Evolutionary conservation across 2,888 invertebrate species (phyloP), one percentile per base, ranked within the genome.

Genomic region (Tridacna gigas): DNA sequence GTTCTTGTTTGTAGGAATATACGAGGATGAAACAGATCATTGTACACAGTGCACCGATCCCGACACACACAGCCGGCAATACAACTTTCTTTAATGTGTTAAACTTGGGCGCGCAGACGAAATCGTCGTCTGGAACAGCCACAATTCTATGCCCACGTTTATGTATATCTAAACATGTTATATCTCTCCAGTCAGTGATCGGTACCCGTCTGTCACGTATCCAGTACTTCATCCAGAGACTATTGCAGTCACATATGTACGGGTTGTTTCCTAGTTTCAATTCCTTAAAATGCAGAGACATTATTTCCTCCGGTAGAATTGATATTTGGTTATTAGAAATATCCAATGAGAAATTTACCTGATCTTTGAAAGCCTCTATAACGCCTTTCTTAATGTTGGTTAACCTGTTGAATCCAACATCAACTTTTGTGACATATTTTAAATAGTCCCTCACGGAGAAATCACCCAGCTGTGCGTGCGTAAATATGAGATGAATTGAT

Each of bases 181-280:
- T 73, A 28, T 82, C 74, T 0, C 80, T 20, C 79, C 83, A 82
- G 51, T 86, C 74, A 13, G n/a, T 20, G 4, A 90, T 80, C 0
- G 78, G 63, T 20, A 73, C 45, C 45, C 69, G 78, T 15, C 82
- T 66, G 7, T 69, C 63, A 18, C 80, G 18, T 5, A 90, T 61
- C 90, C 90, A 90, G 11, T 75, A 22, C 76, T 90, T 90, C 86
- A 90, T 86, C 90, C 90, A 90, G 4, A 82, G 37, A 9, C 86
- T 86, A 9, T 86, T 77, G 66, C 90, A 90, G 48, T 90, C 90
- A 74, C 90, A 90, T 22, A 77, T 73, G 7, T 88, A 88, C 0
- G 88, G 89, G 79, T 90, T 90, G 26, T 75, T 74, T 13, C 80
- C 61, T 15, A 89, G 45, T 12, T 45, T 69, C 0, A 88, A 48